Evolutionary conservation across 2,113 vertebrate species (phyloP), one percentile per base, ranked within the genome.

Genomic region (Semnornis frantzii): DNA sequence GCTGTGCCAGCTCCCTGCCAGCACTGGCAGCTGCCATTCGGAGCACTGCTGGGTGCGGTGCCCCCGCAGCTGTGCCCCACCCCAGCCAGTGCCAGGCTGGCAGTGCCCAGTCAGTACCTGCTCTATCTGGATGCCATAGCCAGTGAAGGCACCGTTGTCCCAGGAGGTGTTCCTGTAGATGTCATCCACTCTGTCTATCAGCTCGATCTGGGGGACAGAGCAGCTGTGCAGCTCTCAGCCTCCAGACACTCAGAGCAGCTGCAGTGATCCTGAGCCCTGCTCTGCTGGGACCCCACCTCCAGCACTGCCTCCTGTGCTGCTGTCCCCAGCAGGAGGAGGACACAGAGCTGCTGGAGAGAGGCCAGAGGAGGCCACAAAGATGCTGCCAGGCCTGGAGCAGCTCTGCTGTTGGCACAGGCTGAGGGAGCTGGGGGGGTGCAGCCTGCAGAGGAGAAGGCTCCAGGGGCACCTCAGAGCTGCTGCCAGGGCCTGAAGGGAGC

Each of bases 161-260:
- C 99, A 99, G 2, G 99, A 98, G 9, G 99, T 99, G 93, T 99
- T 99, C 82, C 99, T 97, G 92, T 99, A 99, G 93, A 99, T 99
- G 97, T 99, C 99, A 91, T 99, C 99, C 42, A 99, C 99, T 95
- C 99, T 98, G 97, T 99, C 99, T 91, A 99, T 99, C 86, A 99
- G 94, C 70, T 99, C 99, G 93, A 99, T 99, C 99, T 99, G 95
- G 15, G 69, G 82, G 73, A 81, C 66, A n/a, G 6, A 76, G 48
- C 48, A 68, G 30, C 64, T 14, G 76, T 16, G 39, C 57, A 79
- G 15, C 21, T 64, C 54, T 0, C 1, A 77, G 20, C 12, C 85
- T 72, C 30, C 82, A 82, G 37, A 55, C 37, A 52, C 11, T 15
- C n/a, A 39, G 9, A 80, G 39, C 85, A 89, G 50, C 23, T 69